Conservation (phyloP, 2,113 vertebrate species). For the Hipposideros armiger region DNA sequence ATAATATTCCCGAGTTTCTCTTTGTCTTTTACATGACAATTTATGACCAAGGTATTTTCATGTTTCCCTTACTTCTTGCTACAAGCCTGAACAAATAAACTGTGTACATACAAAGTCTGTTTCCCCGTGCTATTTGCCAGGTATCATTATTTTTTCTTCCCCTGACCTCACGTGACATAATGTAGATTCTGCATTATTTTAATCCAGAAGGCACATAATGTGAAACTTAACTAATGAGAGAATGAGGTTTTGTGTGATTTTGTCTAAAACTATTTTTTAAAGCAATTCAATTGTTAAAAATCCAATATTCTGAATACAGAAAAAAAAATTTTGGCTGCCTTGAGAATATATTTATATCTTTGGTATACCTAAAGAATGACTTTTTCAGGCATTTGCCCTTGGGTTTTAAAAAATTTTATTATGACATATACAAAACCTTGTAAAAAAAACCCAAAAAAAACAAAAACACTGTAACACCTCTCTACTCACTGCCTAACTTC, state of each 20-base stretch:
- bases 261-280: conserved; percentile 67
- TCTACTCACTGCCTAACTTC: neutral
- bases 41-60: conserved; percentile 76
- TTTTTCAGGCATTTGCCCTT: conserved; percentile 41
- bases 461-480: neutral
- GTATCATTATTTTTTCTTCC: conserved; percentile 56
- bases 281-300: conserved; percentile 69
- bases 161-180: conserved; percentile 62
- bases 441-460: neutral
- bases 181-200: conserved; percentile 66
- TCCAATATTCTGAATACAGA: conserved; percentile 45
- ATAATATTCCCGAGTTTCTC: conserved; percentile 84
- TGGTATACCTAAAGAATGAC: neutral
- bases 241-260: conserved; percentile 66
- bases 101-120: neutral
- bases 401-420: conserved; percentile 7
- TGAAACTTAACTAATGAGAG: conserved; percentile 45
- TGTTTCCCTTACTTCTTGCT: conserved; percentile 72
- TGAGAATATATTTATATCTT: neutral
- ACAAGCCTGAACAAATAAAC: conserved; percentile 81
- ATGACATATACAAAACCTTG: neutral
- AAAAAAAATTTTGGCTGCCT: neutral
- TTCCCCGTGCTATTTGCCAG: conserved; percentile 53
- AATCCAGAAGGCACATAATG: conserved; percentile 48
- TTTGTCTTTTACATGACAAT: conserved; percentile 83